phyloP scores from a whole-genome alignment of 2,797 vertebrate genomes.

The Bradypodion ventrale region DNA sequence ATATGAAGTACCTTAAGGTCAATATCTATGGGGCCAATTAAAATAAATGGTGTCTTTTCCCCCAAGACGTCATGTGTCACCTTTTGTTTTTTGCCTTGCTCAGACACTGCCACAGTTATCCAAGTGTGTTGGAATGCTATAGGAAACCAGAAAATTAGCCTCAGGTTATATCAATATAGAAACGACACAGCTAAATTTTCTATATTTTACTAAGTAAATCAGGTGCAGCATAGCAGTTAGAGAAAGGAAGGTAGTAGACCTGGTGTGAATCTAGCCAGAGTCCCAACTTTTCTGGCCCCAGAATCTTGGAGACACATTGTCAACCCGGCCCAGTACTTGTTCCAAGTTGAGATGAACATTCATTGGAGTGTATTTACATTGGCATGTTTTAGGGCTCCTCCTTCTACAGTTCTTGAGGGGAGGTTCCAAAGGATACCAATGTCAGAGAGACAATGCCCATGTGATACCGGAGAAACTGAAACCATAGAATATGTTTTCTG shows the following conservation, averaged over 20 bases:
- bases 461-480: too few relatives aligned
- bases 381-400: too few relatives aligned
- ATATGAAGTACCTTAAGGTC: neutral
- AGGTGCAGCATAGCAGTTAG: neutral
- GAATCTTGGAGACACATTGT: too few relatives aligned
- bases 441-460: too few relatives aligned
- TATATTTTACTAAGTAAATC: neutral
- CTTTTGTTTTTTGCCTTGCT: neutral
- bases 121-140: neutral
- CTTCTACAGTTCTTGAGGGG: too few relatives aligned
- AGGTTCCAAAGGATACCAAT: too few relatives aligned
- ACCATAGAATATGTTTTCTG: too few relatives aligned
- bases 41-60: constrained; percentile 2
- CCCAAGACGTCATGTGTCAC: neutral
- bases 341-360: too few relatives aligned
- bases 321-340: too few relatives aligned
- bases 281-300: too few relatives aligned
- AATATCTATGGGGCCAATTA: constrained; percentile 6
- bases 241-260: neutral
- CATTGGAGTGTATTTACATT: too few relatives aligned
- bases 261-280: neutral
- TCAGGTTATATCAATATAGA: neutral
- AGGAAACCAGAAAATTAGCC: neutral
- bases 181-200: neutral
- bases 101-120: neutral